Evolutionary conservation across 2,113 vertebrate species (phyloP), one percentile per base, ranked within the genome.

Genomic region (Sceloporus tristichus): DNA sequence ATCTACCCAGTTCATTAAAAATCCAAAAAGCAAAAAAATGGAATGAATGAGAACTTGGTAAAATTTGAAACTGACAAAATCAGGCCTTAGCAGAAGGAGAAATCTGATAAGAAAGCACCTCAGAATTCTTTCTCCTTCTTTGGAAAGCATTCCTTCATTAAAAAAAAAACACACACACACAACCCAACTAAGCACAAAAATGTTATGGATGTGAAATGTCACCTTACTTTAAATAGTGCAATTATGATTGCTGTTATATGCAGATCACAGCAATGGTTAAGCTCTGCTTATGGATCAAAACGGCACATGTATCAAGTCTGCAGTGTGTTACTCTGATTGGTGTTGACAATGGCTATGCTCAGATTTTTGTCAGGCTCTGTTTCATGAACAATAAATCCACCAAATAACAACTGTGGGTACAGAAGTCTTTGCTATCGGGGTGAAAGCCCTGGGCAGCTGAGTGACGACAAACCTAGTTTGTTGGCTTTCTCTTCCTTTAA

Each of bases 261-360:
- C 0, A 80, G 66, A 87, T 7, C 48, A 78, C 11, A 85, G 18
- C 48, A 16, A 71, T 27, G 59, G 68, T 78, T 88, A 86, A 85
- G 66, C 1, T 9, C 71, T 91, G 91, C 88, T 77, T 92, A 84
- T 62, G 0, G 0, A 83, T 82, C 85, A 92, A 90, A 91, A 78
- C 88, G 19, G 82, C 56, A 90, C 10, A 74, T 79, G 87, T 13
- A 85, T 81, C 83, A 91, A 75, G 70, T 3, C 87, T 90, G 86
- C 88, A 88, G 80, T 89, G 73, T 92, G 94, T 90, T 81, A 34
- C 66, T 83, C 65, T 92, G 91, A 92, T 77, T 89, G 68, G 82
- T 84, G 14, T 70, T 89, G 92, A 94, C 91, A 95, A 92, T 92
- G 87, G 84, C 91, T 93, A 88, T 75, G 75, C 88, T 89, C 86